Conservation (phyloP, 2,113 vertebrate genomes). For the Pteropus alecto region DNA sequence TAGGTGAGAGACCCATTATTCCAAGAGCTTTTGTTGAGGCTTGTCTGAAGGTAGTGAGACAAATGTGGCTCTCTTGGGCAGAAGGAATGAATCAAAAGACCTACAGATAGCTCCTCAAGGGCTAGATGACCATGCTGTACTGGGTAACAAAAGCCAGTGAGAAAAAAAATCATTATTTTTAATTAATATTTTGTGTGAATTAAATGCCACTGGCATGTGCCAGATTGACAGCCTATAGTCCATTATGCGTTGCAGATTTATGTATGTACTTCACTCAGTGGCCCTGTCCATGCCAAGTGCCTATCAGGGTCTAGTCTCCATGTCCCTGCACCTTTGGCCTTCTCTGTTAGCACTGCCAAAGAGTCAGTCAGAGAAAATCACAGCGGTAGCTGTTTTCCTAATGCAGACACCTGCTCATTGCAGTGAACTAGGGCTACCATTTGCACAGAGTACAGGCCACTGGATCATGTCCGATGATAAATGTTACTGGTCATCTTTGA, state of each 20-base stretch:
- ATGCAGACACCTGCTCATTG: background rate
- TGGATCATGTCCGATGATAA: background rate
- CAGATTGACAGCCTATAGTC: constrained; percentile 26
- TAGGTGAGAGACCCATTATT: background rate
- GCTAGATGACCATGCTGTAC: background rate
- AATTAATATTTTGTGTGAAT: constrained; percentile 65
- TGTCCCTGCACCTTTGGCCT: background rate
- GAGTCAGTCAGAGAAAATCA: constrained; percentile 67
- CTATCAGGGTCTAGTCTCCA: background rate
- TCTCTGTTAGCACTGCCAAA: constrained; percentile 48
- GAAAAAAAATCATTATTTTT: constrained; percentile 47
- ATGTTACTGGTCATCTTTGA: constrained; percentile 16
- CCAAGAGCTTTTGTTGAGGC: background rate
- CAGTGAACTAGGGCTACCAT: background rate
- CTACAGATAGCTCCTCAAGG: background rate
- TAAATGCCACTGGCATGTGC: constrained; percentile 30
- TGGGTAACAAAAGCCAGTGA: background rate
- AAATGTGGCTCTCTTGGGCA: background rate
- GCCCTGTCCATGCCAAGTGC: constrained; percentile 35
- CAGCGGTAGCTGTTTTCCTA: background rate
- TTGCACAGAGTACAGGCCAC: background rate
- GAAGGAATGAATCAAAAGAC: background rate
- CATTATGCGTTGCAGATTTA: constrained; percentile 44
- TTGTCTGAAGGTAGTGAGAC: background rate
- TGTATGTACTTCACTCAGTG: background rate